Evolutionary conservation across 2,888 invertebrate species (phyloP), one percentile per base, ranked within the genome.

Genomic region (Parnassius mnemosyne): DNA sequence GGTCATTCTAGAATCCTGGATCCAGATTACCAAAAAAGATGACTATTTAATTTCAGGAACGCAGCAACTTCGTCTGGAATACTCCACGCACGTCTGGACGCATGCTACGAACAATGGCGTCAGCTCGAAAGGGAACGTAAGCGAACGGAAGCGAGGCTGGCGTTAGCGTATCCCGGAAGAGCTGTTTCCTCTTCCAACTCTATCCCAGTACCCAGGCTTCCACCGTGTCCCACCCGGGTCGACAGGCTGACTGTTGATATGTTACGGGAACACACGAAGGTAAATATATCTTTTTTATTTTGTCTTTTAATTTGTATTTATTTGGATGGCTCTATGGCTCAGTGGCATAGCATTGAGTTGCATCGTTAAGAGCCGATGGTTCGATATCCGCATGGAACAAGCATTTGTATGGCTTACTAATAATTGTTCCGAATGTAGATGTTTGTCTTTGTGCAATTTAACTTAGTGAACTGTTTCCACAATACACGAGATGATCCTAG

Each of bases 221-320:
- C 96, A 57, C 94, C 95, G 2, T 95, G 94, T 73, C 96, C 96
- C 0, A 95, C 95, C 0, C 84, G 96, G 44, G 95, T 96, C 3
- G 96, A 96, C 78, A 84, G 96, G 46, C 93, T 96, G 34, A 94
- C 96, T 34, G 95, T 96, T 2, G 96, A 96, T 76, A 95, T 96
- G 85, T 92, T 95, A 62, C 81, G 96, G 67, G 96, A 96, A 76
- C 95, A 96, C 77, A 94, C 94, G 47, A 95, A 96, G 92, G 93
- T 93, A 68, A 12, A 43, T 11, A 25, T 25, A 25, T 25, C 1
- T 25, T 25, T 25, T 25, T 25, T 25, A 2, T 25, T 25, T 25
- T 25, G 3, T 25, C 3, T 25, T 3, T 25, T 25, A 25, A 25
- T 25, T 25, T 1, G 25, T 25, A 25, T 25, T 3, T 25, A 25